Conservation (phyloP, 2,888 invertebrate species). For the Cancer borealis region DNA sequence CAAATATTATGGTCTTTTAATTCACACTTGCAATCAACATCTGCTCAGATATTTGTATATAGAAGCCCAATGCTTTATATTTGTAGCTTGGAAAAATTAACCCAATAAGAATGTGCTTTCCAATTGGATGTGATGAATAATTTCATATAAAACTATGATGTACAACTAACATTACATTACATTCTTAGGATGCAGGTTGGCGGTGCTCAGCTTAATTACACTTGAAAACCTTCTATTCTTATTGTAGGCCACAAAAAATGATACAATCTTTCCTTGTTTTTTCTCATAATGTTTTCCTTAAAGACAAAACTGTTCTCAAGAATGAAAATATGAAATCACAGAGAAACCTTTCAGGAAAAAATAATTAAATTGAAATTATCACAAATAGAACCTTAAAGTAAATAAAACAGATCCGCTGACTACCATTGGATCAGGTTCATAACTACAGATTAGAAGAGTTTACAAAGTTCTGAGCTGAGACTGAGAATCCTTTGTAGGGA, state of each 20-base stretch:
- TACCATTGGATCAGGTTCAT: background rate
- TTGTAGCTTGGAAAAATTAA: background rate
- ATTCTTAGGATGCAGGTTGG: background rate
- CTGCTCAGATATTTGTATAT: background rate
- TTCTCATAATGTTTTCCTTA: background rate
- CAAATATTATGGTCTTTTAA: constrained; percentile 25
- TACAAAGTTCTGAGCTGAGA: background rate
- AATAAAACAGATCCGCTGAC: background rate
- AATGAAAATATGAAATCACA: background rate
- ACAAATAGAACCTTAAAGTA: background rate
- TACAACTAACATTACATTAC: background rate
- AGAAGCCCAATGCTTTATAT: background rate
- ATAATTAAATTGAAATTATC: background rate
- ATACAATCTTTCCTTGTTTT: background rate
- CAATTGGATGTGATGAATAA: background rate
- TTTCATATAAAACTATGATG: background rate
- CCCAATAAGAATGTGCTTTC: background rate
- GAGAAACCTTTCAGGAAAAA: background rate
- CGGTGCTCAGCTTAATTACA: background rate
- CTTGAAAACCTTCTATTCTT: background rate
- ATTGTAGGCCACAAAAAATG: background rate
- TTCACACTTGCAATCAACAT: constrained; percentile 16
- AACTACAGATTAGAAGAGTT: background rate
- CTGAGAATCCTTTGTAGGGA: background rate
- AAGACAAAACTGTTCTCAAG: background rate